Evolutionary conservation across 2,797 vertebrate genomes (phyloP), one percentile per base, ranked within the genome.

Genomic region (Cyprinella venusta): DNA sequence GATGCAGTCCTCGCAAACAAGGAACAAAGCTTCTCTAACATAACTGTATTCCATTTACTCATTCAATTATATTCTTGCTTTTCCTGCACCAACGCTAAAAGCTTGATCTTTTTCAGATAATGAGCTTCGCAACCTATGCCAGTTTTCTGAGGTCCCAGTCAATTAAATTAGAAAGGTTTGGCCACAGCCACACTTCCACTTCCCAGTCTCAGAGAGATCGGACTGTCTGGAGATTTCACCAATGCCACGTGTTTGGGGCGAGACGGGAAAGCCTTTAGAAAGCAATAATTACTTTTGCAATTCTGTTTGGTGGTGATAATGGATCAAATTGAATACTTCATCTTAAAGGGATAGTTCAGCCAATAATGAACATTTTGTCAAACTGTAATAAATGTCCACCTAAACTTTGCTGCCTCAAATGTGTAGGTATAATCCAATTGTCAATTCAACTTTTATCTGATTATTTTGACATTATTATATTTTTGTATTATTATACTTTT

Each of bases 41-140:
- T 88, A 82, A 83, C 85, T 76, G 82, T 86, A 70, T 77, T 88
- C 86, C 86, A 88, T 89, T 89, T 89, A 83, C 88, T 87, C 87
- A 88, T 89, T 87, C 87, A 80, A 87, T 89, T 86, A 88, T 85
- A 85, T 76, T 30, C 38, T 61, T 82, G 84, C 84, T 88, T 87
- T 88, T 85, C 61, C 86, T 74, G 76, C 82, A 72, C 8, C 52
- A 67, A 81, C 70, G 81, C 84, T 86, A 88, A 89, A 88, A 90
- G 85, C 82, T 86, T 85, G 79, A 87, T 89, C 74, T 82, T 87
- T 88, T 45, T 30, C 67, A 80, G 78, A 87, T 89, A 88, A 90
- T 87, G 78, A 88, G 86, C 83, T 86, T 86, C 50, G 52, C 86
- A 90, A 86, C 89, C 85, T 88, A 87, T 8, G 81, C 81, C 82